A percentile compares a stretch with the other conserved stretches of the same genome.
These are phyloP conservation scores for Vanessa tameamea DNA, from an alignment of 1,140 invertebrate genomes.

Conservation along the genomic window DNA sequence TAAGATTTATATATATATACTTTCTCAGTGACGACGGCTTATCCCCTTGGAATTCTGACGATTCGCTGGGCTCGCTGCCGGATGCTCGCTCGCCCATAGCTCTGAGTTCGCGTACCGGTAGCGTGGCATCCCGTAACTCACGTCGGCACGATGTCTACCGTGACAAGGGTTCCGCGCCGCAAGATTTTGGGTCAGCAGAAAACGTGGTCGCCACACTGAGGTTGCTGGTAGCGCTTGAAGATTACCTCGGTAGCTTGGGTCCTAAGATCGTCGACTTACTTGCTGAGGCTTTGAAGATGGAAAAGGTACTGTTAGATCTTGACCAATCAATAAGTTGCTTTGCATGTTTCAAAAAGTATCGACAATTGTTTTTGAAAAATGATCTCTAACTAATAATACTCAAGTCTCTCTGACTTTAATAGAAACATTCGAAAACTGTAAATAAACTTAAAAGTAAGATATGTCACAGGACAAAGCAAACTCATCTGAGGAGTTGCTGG, in stretches of 20 bases:
- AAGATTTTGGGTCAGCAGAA: conserved; percentile 58
- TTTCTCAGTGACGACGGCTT: conserved; percentile 48
- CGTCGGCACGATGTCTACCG: conserved; percentile 20
- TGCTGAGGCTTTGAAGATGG: conserved; percentile 87
- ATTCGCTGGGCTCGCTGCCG: conserved; percentile 53
- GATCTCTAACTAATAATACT: too few relatives aligned
- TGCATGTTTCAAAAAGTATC: too few relatives aligned
- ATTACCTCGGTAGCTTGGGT: conserved; percentile 89
- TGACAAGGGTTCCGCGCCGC: conserved; percentile 21
- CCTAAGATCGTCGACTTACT: conserved; percentile 88
- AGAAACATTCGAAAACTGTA: background rate
- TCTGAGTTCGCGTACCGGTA: conserved; percentile 42
- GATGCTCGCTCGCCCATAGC: conserved; percentile 45
- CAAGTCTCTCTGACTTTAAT: background rate
- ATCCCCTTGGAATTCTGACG: conserved; percentile 68
- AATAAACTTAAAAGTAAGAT: background rate
- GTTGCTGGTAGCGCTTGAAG: conserved; percentile 89
- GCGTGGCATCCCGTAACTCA: conserved; percentile 41
- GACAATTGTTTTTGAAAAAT: too few relatives aligned
- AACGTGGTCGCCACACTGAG: conserved; percentile 87
- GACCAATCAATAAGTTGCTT: too few relatives aligned
- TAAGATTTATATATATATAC: background rate
- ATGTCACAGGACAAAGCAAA: conserved; percentile 80
- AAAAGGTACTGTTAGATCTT: conserved; percentile 81
- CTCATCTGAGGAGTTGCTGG: conserved; percentile 86